A percentile compares a stretch with the other conserved stretches of the same genome.
These are phyloP conservation scores for Numida meleagris DNA, from an alignment of 2,113 vertebrate species.

Conservation along the genomic window DNA sequence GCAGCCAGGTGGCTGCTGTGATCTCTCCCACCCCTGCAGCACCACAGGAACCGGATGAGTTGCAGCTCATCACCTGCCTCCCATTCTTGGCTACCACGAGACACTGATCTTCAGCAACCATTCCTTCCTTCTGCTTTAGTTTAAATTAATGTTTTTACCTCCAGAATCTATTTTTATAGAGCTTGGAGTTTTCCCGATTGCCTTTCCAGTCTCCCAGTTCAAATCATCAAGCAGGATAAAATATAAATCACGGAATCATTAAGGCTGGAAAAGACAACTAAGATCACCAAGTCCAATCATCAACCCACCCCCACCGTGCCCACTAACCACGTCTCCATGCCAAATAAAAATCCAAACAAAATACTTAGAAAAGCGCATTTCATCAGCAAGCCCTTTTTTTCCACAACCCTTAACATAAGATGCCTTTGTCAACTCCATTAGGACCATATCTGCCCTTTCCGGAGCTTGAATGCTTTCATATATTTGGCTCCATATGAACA, in stretches of 20 bases:
- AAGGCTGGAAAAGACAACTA: no score
- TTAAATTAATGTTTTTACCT: neutral
- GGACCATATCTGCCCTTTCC: constrained; percentile 56
- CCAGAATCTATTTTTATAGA: neutral
- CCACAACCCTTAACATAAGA: constrained; percentile 35
- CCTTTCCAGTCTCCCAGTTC: neutral
- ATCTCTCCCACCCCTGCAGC: neutral
- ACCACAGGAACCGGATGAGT: neutral
- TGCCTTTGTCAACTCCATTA: constrained; percentile 65
- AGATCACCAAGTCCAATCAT: no score
- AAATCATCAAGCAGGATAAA: neutral
- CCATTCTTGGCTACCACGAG: neutral
- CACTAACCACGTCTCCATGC: no score
- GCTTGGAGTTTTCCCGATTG: neutral
- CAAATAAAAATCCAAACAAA: constrained; percentile 27
- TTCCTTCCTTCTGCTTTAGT: neutral
- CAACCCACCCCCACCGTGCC: no score
- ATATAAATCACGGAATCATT: neutral
- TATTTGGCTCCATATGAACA: constrained; percentile 68
- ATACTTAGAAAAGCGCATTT: constrained; percentile 10
- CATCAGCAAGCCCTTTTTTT: neutral
- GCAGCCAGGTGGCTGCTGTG: neutral
- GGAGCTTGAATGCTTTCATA: constrained; percentile 66
- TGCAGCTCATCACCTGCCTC: neutral
- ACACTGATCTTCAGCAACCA: neutral